phyloP scores from a whole-genome alignment of 2,113 vertebrate genomes.

The Spilogale gracilis region DNA sequence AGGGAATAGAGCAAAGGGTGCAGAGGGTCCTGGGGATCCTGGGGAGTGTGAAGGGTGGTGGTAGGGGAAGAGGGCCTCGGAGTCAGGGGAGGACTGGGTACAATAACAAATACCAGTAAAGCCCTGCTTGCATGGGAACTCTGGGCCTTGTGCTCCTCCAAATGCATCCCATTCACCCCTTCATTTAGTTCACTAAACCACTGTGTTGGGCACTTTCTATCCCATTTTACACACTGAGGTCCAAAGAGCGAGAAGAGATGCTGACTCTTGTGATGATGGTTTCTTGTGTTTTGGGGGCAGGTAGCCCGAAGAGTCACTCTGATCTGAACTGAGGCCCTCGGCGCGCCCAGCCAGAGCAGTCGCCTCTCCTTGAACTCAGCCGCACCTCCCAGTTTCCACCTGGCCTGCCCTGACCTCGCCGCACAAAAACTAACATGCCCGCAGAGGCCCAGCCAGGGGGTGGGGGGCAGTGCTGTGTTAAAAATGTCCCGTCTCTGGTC shows the following conservation, averaged over 20 bases:
- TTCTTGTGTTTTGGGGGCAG: neutral
- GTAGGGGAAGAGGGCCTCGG: rapidly evolving
- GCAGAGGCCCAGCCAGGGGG: neutral
- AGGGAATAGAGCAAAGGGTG: neutral
- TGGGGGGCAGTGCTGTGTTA: rapidly evolving
- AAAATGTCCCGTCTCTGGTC: neutral
- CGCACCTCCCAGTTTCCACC: neutral
- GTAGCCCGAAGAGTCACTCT: rapidly evolving
- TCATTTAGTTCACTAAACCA: too few species aligned
- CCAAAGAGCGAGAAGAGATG: neutral
- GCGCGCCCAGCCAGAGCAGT: rapidly evolving
- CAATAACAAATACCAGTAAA: neutral
- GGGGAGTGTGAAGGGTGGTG: neutral
- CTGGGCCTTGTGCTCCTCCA: neutral
- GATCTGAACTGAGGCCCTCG: neutral
- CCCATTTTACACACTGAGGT: neutral
- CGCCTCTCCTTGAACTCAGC: neutral
- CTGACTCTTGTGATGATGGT: neutral
- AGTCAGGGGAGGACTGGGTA: rapidly evolving
- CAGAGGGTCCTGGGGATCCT: rapidly evolving
- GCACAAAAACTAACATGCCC: rapidly evolving
- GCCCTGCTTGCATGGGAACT: too few species aligned
- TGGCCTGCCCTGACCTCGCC: neutral
- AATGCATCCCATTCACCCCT: rapidly evolving
- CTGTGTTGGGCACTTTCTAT: rapidly evolving